Evolutionary conservation across 2,888 invertebrate genomes (phyloP).

Genomic region (Troilus luridus): DNA sequence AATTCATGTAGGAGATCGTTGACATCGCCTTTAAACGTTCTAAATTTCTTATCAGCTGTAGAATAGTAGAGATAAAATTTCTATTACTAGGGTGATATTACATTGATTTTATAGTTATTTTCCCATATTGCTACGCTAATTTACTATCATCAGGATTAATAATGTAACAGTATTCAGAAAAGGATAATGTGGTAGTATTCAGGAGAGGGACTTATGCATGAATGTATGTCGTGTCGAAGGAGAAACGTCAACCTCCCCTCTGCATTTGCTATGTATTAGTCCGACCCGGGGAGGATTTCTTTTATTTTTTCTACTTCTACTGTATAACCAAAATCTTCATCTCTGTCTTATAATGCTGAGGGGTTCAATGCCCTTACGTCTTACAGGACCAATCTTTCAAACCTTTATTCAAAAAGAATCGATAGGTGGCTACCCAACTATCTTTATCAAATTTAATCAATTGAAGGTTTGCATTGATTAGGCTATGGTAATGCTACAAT

Average conservation of each 20-base stretch:
- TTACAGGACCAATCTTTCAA: neutral
- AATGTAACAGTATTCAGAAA: neutral
- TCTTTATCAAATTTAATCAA: too few relatives aligned
- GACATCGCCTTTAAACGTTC: too few relatives aligned
- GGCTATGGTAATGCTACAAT: too few relatives aligned
- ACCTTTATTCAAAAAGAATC: too few relatives aligned
- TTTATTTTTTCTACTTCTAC: conserved; percentile 24
- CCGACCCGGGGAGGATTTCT: neutral
- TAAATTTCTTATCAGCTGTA: too few relatives aligned
- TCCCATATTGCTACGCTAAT: neutral
- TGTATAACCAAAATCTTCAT: conserved; percentile 14
- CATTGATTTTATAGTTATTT: neutral
- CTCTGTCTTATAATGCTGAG: neutral
- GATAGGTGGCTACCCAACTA: too few relatives aligned
- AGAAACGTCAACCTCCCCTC: neutral
- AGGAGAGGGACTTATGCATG: neutral
- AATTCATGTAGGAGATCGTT: too few relatives aligned
- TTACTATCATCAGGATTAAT: neutral
- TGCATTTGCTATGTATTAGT: neutral
- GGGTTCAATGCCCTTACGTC: neutral
- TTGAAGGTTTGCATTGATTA: too few relatives aligned
- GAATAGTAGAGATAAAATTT: neutral
- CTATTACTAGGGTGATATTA: neutral
- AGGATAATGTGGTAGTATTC: neutral
- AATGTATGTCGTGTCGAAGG: neutral